Evolutionary conservation across 2,797 vertebrate species (phyloP), one percentile per base, ranked within the genome.

Genomic region (Ceryle rudis): DNA sequence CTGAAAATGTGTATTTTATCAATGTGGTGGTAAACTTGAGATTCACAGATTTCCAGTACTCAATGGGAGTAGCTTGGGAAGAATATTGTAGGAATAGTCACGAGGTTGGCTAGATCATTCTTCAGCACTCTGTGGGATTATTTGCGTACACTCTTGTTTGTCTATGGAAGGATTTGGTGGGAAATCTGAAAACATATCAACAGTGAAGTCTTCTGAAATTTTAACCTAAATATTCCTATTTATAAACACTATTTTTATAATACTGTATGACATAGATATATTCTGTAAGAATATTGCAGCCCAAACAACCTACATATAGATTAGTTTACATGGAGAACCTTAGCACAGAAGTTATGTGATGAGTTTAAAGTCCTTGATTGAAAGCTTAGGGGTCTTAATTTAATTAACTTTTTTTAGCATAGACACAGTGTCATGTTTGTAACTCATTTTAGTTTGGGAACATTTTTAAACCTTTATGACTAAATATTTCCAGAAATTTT

Each of bases 21-120:
- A 21, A 2, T 14, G 14, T 18, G 10, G 5, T 88, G 9, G 6
- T 44, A 78, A 83, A 67, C 8, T 29, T 1, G 3, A 46, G 13
- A 47, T 67, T 89, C 35, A 52, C 10, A 18, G 15, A 57, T 71
- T 74, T 81, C 15, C 9, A 14, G 10, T 41, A 26, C 19, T 42
- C 19, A 5, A 4, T 67, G 25, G 7, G 2, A 60, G 4, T n/a
- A 86, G 8, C 23, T 74, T 39, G 42, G 44, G 54, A 60, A 57
- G 11, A 14, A 8, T 41, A 0, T 20, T 2, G 4, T 28, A 25
- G 61, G 9, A 78, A 58, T 23, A 73, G 14, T 7, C 2, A 1
- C 42, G n/a, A 6, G 8, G 4, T 47, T 51, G 16, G n/a, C 51
- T 80, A 3, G 31, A 62, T 6, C 6, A 35, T 87, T 82, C 28